These are phyloP conservation scores for Scaptomyza hsui DNA, from an alignment of 1,140 invertebrate species.

Conservation along the genomic window DNA sequence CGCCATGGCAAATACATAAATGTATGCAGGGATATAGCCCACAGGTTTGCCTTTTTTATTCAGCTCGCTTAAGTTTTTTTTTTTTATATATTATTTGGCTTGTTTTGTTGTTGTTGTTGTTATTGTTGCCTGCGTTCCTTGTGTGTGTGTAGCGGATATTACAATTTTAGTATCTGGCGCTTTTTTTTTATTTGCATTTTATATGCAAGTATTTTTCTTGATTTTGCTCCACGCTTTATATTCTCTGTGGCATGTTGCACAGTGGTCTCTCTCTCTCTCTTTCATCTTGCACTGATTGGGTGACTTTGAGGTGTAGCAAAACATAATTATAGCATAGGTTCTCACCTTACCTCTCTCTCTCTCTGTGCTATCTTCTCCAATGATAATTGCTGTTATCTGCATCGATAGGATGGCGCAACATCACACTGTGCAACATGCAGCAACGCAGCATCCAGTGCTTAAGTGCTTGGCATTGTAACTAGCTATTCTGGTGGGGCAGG, in stretches of 20 bases:
- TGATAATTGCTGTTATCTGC: slow-evolving; percentile 41
- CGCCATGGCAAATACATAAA: slow-evolving; percentile 56
- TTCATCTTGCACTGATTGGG: slow-evolving; percentile 11
- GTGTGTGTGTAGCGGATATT: slow-evolving; percentile 63
- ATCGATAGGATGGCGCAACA: slow-evolving; percentile 1
- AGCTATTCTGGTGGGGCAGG: slow-evolving; percentile 26
- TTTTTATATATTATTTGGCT: slow-evolving; percentile 24
- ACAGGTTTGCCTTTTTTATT: slow-evolving; percentile 63
- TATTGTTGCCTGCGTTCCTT: slow-evolving; percentile 53
- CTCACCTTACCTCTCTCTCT: slow-evolving; percentile 1
- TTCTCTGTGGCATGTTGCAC: slow-evolving; percentile 20
- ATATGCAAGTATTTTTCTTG: slow-evolving; percentile 71
- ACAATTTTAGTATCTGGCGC: slow-evolving; percentile 80
- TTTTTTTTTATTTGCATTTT: slow-evolving; percentile 82
- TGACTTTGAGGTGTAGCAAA: slow-evolving; percentile 26
- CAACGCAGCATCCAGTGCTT: slow-evolving; percentile 16
- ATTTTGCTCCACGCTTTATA: slow-evolving; percentile 37
- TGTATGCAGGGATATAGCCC: slow-evolving; percentile 52
- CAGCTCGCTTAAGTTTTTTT: slow-evolving; percentile 41
- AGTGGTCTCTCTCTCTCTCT: slow-evolving; percentile 4
- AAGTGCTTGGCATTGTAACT: slow-evolving; percentile 31
- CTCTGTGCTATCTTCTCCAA: slow-evolving; percentile 1
- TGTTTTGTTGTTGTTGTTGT: slow-evolving; percentile 13
- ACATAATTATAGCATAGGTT: slow-evolving; percentile 18
- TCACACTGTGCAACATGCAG: slow-evolving; percentile 19